Evolutionary conservation across 2,888 invertebrate genomes (phyloP).

Genomic region (Phlogophora meticulosa): DNA sequence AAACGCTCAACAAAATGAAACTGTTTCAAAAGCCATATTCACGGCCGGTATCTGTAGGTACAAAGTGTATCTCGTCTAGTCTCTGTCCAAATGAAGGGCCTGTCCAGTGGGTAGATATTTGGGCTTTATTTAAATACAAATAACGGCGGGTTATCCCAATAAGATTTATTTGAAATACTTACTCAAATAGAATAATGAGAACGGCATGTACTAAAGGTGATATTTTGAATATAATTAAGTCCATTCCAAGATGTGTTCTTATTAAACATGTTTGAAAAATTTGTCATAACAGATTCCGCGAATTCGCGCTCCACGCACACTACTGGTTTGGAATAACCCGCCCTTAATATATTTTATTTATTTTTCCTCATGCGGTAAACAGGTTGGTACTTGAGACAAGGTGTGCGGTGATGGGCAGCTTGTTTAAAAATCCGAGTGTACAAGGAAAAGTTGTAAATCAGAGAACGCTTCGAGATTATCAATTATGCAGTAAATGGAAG

Average conservation of each 20-base stretch:
- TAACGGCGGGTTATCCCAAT: background rate
- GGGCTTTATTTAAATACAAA: background rate
- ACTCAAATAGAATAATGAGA: too few species aligned
- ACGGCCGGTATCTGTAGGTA: background rate
- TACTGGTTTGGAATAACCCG: constrained; percentile 18
- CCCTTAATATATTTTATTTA: background rate
- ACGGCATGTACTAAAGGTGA: too few species aligned
- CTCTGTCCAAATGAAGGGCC: background rate
- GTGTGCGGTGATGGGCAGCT: background rate
- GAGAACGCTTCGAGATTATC: constrained; percentile 1
- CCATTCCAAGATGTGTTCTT: too few species aligned
- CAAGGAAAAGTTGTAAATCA: constrained; percentile 37
- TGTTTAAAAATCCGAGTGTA: constrained; percentile 18
- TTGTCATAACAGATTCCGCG: background rate
- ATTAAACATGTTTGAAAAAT: too few species aligned
- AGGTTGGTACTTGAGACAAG: constrained; percentile 5
- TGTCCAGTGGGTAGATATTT: background rate
- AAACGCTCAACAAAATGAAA: too few species aligned
- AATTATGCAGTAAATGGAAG: background rate
- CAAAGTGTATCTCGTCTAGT: background rate
- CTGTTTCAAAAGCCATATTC: background rate
- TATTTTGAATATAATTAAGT: too few species aligned
- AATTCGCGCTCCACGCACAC: background rate
- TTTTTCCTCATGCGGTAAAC: constrained; percentile 35
- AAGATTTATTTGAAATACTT: background rate